Base-by-base conservation (phyloP, 1,140 invertebrate species). In the Apis laboriosa region DNA sequence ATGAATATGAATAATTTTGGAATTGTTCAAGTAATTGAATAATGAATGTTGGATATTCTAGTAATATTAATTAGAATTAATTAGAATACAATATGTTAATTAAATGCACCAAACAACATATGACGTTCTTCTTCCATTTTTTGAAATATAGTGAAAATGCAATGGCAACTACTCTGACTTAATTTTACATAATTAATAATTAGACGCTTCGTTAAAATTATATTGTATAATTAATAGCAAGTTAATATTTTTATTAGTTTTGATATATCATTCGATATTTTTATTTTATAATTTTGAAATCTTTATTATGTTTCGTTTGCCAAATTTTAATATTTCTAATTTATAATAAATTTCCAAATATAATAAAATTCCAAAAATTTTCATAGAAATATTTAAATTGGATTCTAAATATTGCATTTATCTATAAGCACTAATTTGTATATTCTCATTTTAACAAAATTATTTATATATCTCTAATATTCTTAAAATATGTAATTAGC, bases 141-240 rank as follows among this genome's bases (percentile, higher is more conserved):
- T 76, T 67, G 72, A 75, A 76, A 74, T 76, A 67, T 24, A 81
- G 64, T 76, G 72, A 76, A 61, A 68, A 81, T 58, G 55, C 28
- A 66, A 53, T 68, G 21, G 63, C 79, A 68, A 28, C 11, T 51
- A 21, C 17, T 55, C 43, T n/a, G 64, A 76, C 64, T 43, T 64
- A 56, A 81, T 76, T 81, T 81, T 71, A 73, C 72, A 34, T 76
- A 76, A 81, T 81, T 81, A 81, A 76, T 81, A 55, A 24, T 81
- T 81, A 81, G 68, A 76, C 63, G 80, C 63, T 76, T 56, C n/a
- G 63, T 43, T 53, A 63, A 43, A 61, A 24, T 75, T 81, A 76
- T 43, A 76, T 76, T 75, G 34, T 43, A 43, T 43, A 43, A 43
- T 43, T 43, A 43, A 43, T 34, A 34, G 2, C 28, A 34, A 0